These are phyloP conservation scores for Drosophila dunni DNA, from an alignment of 1,140 invertebrate species.

Conservation along the genomic window DNA sequence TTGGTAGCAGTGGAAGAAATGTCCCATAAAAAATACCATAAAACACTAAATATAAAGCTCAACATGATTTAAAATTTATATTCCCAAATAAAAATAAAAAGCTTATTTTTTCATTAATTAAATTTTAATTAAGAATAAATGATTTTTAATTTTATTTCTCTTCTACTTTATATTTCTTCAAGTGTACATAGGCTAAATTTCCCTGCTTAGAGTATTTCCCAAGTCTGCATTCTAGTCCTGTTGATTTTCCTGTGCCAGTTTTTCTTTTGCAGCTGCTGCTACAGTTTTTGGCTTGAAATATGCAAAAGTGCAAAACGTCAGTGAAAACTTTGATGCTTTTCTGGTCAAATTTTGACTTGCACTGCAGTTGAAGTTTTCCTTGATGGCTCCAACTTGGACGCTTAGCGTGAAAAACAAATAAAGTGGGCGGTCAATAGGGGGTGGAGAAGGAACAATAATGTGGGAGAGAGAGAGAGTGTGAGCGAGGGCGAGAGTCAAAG, in stretches of 20 bases:
- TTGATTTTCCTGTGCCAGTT: slow-evolving; percentile 23
- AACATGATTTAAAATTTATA: too few relatives aligned
- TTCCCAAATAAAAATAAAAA: too few relatives aligned
- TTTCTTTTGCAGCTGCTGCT: slow-evolving; percentile 42
- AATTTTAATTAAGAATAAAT: too few relatives aligned
- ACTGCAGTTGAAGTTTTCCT: slow-evolving; percentile 81
- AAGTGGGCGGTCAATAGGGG: slow-evolving; percentile 41
- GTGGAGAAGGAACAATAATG: slow-evolving; percentile 46
- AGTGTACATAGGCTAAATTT: too few relatives aligned
- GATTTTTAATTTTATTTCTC: too few relatives aligned
- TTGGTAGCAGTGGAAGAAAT: background rate
- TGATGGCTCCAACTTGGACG: slow-evolving; percentile 75
- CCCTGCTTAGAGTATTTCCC: slow-evolving; percentile 28
- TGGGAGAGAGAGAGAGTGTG: slow-evolving; percentile 19
- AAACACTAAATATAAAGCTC: too few relatives aligned
- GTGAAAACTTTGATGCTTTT: slow-evolving; percentile 77
- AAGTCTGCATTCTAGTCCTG: background rate
- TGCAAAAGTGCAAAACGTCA: slow-evolving; percentile 77
- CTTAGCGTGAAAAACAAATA: slow-evolving; percentile 79
- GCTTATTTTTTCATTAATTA: too few relatives aligned
- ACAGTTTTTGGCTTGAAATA: slow-evolving; percentile 66
- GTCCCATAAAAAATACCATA: too few relatives aligned
- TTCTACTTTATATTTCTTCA: too few relatives aligned
- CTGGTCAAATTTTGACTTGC: slow-evolving; percentile 80
- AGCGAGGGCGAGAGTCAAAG: slow-evolving; percentile 15